Evolutionary conservation across 2,113 vertebrate genomes (phyloP).

Genomic region (Nesogale talazaci): DNA sequence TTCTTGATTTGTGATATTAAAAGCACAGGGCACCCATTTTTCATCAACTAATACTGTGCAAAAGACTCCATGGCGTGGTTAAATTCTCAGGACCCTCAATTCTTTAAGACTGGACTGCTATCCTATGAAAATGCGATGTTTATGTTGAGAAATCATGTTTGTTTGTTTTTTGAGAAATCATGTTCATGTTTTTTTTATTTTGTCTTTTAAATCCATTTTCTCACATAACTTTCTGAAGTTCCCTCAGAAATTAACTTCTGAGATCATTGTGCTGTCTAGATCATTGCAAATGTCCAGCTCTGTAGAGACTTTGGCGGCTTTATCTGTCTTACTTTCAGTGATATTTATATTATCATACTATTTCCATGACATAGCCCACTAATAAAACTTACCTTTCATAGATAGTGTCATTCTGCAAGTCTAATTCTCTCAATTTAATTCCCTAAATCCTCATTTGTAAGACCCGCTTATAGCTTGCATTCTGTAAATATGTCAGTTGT

Average conservation of each 20-base stretch:
- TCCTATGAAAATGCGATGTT: too few relatives aligned
- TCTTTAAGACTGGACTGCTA: too few relatives aligned
- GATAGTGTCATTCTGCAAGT: neutral
- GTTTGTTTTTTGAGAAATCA: too few relatives aligned
- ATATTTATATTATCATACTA: neutral
- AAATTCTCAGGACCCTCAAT: too few relatives aligned
- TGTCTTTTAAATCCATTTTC: too few relatives aligned
- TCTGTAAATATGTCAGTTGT: conserved; percentile 12
- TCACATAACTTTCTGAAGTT: too few relatives aligned
- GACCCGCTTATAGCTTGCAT: neutral
- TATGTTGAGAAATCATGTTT: too few relatives aligned
- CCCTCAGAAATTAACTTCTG: neutral
- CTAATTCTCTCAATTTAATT: neutral
- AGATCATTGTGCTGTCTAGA: neutral
- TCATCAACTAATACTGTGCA: too few relatives aligned
- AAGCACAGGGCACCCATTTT: too few relatives aligned
- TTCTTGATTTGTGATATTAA: too few relatives aligned
- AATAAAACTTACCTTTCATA: neutral
- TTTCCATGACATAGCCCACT: neutral
- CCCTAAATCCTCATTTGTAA: neutral
- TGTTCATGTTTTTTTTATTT: too few relatives aligned
- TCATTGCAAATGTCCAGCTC: neutral
- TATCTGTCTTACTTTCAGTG: neutral
- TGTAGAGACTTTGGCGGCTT: neutral
- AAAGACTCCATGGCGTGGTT: too few relatives aligned